Percentiles rank a stretch among this genome's conserved stretches.
These are phyloP conservation scores for Suncus etruscus DNA, from an alignment of 2,113 vertebrate genomes.

Conservation along the genomic window DNA sequence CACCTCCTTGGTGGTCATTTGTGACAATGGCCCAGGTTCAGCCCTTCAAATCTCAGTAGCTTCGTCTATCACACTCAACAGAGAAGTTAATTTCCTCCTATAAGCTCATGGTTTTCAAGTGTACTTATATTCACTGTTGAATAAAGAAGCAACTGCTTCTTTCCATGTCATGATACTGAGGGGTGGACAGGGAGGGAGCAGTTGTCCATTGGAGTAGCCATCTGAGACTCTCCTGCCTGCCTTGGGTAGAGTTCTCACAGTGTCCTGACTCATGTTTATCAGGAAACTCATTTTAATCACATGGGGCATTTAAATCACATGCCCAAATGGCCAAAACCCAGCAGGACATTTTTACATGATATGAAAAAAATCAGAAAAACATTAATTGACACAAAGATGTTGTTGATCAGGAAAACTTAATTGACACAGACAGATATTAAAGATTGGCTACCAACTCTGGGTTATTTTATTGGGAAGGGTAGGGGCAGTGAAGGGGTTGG, in stretches of 20 bases:
- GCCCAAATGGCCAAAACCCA: background rate
- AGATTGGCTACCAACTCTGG: background rate
- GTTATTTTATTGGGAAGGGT: no score
- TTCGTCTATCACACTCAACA: background rate
- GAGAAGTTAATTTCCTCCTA: background rate
- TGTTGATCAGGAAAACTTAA: background rate
- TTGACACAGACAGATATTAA: background rate
- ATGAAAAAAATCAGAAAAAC: background rate
- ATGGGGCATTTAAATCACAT: background rate
- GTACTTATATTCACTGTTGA: background rate
- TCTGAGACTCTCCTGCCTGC: no score
- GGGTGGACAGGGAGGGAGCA: background rate
- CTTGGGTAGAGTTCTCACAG: no score
- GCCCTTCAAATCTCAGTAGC: background rate
- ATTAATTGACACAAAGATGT: no score
- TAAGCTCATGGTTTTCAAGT: background rate
- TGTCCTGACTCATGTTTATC: background rate
- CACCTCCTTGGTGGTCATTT: background rate
- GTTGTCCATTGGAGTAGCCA: background rate
- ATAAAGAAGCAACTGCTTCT: background rate
- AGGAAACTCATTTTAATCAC: background rate
- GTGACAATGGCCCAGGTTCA: background rate
- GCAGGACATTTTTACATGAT: background rate
- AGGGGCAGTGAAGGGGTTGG: no score
- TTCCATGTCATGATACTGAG: background rate